These are phyloP conservation scores for Belonocnema kinseyi DNA, from an alignment of 1,140 invertebrate genomes.

Conservation along the genomic window DNA sequence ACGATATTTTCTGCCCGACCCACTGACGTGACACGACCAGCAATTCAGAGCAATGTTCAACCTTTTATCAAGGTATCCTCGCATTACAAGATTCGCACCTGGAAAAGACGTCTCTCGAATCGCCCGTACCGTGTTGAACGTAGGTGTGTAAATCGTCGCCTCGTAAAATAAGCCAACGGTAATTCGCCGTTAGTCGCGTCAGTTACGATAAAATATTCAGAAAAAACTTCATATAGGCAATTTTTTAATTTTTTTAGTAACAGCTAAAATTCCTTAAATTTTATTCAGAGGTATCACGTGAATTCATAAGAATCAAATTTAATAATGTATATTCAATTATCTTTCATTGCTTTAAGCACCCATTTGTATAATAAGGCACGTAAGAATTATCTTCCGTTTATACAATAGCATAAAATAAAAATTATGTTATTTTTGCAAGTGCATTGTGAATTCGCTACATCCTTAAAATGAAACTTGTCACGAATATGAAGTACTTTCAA, in stretches of 20 bases:
- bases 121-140: constrained; percentile 34
- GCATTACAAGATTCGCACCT: constrained; percentile 34
- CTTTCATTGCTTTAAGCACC: too few relatives aligned
- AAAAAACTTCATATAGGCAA: background rate
- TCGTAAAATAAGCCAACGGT: constrained; percentile 43
- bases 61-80: constrained; percentile 44
- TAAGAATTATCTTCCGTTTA: too few relatives aligned
- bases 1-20: constrained; percentile 57
- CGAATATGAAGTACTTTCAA: constrained; percentile 10
- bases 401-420: too few relatives aligned
- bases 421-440: background rate
- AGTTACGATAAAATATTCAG: constrained; percentile 36
- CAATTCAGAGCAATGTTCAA: constrained; percentile 52
- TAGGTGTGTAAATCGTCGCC: constrained; percentile 38
- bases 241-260: too few relatives aligned
- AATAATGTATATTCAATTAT: too few relatives aligned
- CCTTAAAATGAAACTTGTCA: constrained; percentile 6
- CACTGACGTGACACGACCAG: constrained; percentile 63
- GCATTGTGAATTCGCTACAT: background rate
- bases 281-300: too few relatives aligned
- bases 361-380: too few relatives aligned
- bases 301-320: too few relatives aligned
- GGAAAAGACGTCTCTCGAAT: constrained; percentile 35
- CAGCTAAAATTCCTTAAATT: too few relatives aligned
- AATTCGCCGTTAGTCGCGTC: constrained; percentile 36